Base-by-base conservation (phyloP, 2,113 vertebrate species). In the Pongo abelii region DNA sequence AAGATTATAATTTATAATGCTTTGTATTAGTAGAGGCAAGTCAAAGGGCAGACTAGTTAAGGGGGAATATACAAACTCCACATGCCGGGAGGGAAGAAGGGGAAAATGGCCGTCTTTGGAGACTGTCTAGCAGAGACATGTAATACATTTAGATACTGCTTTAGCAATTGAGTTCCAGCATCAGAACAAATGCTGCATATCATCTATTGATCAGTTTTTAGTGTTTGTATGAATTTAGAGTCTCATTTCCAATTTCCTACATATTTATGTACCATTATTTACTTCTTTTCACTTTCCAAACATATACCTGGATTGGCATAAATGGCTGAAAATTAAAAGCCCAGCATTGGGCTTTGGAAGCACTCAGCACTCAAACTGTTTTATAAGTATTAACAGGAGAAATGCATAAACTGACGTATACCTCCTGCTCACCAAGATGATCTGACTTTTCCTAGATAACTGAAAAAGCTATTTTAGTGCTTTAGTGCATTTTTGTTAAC, bases 41-140 rank as follows among this genome's bases (percentile, higher is more conserved):
- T 22, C 23, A 27, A 80, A 84, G 46, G 6, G 25, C 46, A n/a
- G 30, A 16, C 17, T 57, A 77, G 12, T 74, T 64, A 67, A 59
- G 55, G 9, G 4, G 61, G 8, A 17, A 77, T 10, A 18, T 1
- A 8, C 1, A 43, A 67, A n/a, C 9, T 35, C 25, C n/a, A n/a
- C 6, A 13, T 5, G 22, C 3, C 4, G 14, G 32, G 46, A 74
- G 35, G 8, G 43, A 64, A 50, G 59, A 40, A 4, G 7, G 7
- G 20, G 40, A 3, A 2, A 23, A 11, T 10, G 27, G 22, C 12
- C 59, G 0, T 10, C 27, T 32, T 40, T 8, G 25, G 3, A 67
- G 40, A 69, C 22, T 0, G 0, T 35, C 8, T 10, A 11, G 30
- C 22, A 27, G 18, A 38, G 38, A 5, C 27, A 11, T 1, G 0